Evolutionary conservation across 2,797 vertebrate species (phyloP).

Genomic region (Semotilus atromaculatus): DNA sequence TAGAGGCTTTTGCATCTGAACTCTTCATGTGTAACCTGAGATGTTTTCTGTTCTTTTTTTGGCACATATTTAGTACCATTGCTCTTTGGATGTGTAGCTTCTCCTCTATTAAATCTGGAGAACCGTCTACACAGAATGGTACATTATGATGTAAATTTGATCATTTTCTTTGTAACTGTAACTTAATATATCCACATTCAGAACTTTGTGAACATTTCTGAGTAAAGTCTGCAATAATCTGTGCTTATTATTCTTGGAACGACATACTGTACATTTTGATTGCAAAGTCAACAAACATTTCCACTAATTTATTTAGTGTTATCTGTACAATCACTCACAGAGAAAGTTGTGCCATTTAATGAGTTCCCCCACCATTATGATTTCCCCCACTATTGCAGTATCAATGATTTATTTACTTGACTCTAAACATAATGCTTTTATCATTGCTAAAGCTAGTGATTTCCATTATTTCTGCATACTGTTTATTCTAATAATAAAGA

Average conservation of each 20-base stretch:
- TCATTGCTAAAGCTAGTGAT: conserved; percentile 38
- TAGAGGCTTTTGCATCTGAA: no score
- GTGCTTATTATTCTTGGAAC: neutral
- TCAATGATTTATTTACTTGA: neutral
- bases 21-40: no score
- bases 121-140: neutral
- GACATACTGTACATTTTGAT: neutral
- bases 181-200: neutral
- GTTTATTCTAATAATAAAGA: conserved; percentile 11
- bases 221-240: neutral
- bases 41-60: neutral
- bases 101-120: neutral
- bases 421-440: neutral
- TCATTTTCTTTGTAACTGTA: neutral
- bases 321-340: neutral
- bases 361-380: neutral
- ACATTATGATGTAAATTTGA: neutral
- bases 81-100: neutral
- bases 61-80: neutral
- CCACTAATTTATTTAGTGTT: neutral
- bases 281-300: neutral
- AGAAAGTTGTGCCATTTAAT: neutral
- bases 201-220: neutral
- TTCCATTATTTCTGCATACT: conserved; percentile 54
- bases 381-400: neutral